A percentile compares a stretch with the other conserved stretches of the same genome.
Evolutionary conservation across 2,888 invertebrate genomes (phyloP).

Genomic region (Erannis defoliaria): DNA sequence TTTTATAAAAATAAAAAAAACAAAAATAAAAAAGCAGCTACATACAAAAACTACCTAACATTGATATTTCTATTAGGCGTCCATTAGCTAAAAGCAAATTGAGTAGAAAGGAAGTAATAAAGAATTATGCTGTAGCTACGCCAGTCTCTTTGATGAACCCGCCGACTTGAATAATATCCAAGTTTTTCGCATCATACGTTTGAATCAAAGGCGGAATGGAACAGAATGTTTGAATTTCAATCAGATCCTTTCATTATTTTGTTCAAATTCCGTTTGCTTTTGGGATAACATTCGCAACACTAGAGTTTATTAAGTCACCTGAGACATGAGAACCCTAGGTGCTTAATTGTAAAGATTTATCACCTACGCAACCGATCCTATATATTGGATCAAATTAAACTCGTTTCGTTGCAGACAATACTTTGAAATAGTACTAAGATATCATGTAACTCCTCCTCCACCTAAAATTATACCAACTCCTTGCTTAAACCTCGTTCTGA

Average conservation of each 20-base stretch:
- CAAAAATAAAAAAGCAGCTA: background rate
- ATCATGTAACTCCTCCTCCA: too few relatives aligned
- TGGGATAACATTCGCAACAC: background rate
- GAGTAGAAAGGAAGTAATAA: background rate
- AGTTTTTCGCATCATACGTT: constrained; percentile 34
- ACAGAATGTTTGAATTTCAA: constrained; percentile 43
- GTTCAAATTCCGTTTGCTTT: constrained; percentile 8
- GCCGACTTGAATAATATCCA: constrained; percentile 7
- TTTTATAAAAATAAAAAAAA: background rate
- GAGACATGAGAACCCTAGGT: background rate
- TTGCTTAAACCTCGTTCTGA: too few relatives aligned
- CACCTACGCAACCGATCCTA: too few relatives aligned
- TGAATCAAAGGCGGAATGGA: constrained; percentile 41
- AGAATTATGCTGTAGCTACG: background rate
- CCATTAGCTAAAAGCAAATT: constrained; percentile 10
- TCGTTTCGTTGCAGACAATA: too few relatives aligned
- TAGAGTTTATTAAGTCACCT: constrained; percentile 4
- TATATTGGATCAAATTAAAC: too few relatives aligned
- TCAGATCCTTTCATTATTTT: background rate
- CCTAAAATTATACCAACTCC: too few relatives aligned
- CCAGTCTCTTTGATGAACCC: constrained; percentile 14
- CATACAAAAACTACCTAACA: background rate
- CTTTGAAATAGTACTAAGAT: too few relatives aligned
- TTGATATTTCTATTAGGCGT: background rate
- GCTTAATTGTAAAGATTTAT: background rate